These are phyloP conservation scores for Lateolabrax maculatus DNA, from an alignment of 2,797 vertebrate genomes.

Conservation along the genomic window DNA sequence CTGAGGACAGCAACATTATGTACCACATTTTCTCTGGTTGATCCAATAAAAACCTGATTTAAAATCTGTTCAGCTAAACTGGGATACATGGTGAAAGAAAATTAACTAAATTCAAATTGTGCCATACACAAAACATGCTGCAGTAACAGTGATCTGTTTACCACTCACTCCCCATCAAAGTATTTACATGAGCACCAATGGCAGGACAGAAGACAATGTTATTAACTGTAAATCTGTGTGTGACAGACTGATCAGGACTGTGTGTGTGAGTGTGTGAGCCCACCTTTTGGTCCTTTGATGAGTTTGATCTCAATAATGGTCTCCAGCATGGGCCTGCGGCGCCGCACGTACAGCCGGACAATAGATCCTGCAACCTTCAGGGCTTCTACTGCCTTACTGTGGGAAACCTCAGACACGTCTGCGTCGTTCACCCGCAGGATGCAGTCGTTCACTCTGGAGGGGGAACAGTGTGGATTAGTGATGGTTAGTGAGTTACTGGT, in stretches of 20 bases:
- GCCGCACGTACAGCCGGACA: constrained; percentile 93
- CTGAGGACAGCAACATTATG: background rate
- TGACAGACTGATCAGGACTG: constrained; percentile 64
- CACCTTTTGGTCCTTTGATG: constrained; percentile 98
- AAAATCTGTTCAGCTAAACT: background rate
- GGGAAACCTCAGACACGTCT: constrained; percentile 94
- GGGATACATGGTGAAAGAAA: background rate
- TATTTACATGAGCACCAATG: background rate
- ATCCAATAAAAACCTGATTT: background rate
- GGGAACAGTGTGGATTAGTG: constrained; percentile 13
- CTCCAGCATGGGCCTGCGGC: constrained; percentile 95
- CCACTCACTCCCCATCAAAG: background rate
- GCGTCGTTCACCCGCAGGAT: constrained; percentile 96
- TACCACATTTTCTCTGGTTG: background rate
- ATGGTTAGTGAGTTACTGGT: background rate
- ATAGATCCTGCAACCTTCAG: constrained; percentile 96
- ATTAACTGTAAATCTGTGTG: background rate
- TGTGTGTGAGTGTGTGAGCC: constrained; percentile 1
- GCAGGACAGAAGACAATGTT: background rate
- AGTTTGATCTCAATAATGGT: constrained; percentile 97
- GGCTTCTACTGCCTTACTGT: constrained; percentile 96
- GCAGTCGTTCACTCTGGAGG: constrained; percentile 94
- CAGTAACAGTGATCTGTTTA: background rate
- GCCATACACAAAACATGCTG: background rate
- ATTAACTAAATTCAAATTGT: background rate